Evolutionary conservation across 1,140 invertebrate species (phyloP).

Genomic region (Drosophila navojoa): DNA sequence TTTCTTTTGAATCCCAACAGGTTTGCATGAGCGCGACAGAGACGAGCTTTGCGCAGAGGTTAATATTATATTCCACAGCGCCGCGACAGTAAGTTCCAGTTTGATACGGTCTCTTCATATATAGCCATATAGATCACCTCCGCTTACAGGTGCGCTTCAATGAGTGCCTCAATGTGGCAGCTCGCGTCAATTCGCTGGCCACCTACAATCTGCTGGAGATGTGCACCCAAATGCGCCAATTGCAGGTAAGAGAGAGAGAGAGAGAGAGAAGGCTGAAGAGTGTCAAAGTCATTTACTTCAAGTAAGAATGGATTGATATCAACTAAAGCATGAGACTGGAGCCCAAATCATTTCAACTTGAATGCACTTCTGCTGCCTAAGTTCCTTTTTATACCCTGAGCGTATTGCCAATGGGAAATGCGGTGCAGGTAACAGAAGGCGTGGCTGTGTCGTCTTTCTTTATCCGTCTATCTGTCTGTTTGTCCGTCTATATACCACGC

Average conservation of each 20-base stretch:
- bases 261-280: background rate
- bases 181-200: slow-evolving; percentile 87
- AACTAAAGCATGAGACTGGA: no score
- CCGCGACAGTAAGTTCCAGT: slow-evolving; percentile 89
- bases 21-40: slow-evolving; percentile 86
- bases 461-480: no score
- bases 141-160: slow-evolving; percentile 87
- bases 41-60: slow-evolving; percentile 86
- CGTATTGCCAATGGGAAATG: no score
- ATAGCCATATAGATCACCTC: background rate
- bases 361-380: no score
- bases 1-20: slow-evolving; percentile 83
- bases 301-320: no score
- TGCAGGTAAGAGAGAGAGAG: slow-evolving; percentile 89
- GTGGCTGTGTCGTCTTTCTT: no score
- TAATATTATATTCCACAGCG: slow-evolving; percentile 92
- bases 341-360: no score
- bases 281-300: no score
- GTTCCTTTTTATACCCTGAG: no score
- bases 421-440: no score
- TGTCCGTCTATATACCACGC: no score
- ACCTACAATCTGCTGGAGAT: slow-evolving; percentile 86
- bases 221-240: slow-evolving; percentile 87
- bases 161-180: slow-evolving; percentile 89
- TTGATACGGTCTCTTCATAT: background rate